Base-by-base conservation (phyloP, 1,140 invertebrate genomes). In the Daktulosphaira vitifoliae region DNA sequence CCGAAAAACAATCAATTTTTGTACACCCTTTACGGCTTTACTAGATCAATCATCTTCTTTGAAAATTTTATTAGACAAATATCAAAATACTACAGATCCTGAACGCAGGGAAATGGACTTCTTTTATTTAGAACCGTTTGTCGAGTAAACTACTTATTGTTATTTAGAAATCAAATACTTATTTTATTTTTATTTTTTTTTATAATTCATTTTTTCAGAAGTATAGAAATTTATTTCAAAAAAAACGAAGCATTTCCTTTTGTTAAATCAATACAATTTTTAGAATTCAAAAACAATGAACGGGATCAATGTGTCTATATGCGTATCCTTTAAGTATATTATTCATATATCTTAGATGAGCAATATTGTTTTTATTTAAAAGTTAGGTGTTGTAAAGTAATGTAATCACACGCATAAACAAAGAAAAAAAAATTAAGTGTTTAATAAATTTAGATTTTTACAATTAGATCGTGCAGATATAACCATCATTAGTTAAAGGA, bases 251-350 rank as follows among this genome's bases (percentile, higher is more conserved):
- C 42, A 2, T 62, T 62, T 16, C 56, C 25, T 4, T 62, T 48
- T 15, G 2, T 46, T 9, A 46, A 48, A 16, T n/a, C 56, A 0
- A 22, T 62, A 0, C 0, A 20, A 1, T 62, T 62, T 26, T 11
- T 11, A 6, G 29, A 5, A 11, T 33, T 33, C 29, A 33, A 33
- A 33, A 33, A 33, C 6, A 18, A 18, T 48, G 44, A 6, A 6
- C 38, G 16, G 4, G 1, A n/a, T 6, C 25, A 22, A 13, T 62
- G 56, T 6, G 25, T 46, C 25, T 62, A 48, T 22, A 20, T 62
- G 18, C 23, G 56, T 62, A 62, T 62, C 42, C 42, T 62, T 62
- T 48, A 33, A 33, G 11, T n/a, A n/a, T n/a, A n/a, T n/a, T n/a
- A n/a, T n/a, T n/a, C n/a, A n/a, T n/a, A n/a, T n/a, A n/a, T n/a